phyloP scores from a whole-genome alignment of 2,113 vertebrate genomes.

The Pseudorasbora parva region DNA sequence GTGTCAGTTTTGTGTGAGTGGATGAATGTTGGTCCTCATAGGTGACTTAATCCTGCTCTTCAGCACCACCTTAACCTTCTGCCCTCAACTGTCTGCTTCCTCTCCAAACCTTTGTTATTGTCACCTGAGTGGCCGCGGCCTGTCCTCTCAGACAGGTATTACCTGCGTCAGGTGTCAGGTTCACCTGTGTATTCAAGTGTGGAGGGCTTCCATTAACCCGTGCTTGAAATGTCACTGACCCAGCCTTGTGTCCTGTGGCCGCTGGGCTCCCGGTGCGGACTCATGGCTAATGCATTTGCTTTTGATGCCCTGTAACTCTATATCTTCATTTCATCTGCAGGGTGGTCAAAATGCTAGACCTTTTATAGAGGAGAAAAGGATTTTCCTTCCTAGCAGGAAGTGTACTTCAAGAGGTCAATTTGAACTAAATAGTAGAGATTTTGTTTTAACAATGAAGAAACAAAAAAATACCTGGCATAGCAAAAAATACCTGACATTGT shows the following conservation, averaged over 20 bases:
- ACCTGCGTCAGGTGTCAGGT: conserved; percentile 52
- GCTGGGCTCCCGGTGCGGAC: neutral
- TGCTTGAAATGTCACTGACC: conserved; percentile 53
- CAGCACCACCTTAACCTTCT: conserved; percentile 54
- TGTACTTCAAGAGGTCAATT: conserved; percentile 41
- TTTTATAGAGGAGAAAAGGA: conserved; percentile 5
- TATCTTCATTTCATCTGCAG: conserved; percentile 47
- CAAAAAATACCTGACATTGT: conserved; percentile 15
- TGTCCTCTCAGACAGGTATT: conserved; percentile 53
- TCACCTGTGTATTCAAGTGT: conserved; percentile 54
- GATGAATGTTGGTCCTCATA: conserved; percentile 31
- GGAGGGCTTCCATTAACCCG: conserved; percentile 54
- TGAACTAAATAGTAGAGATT: conserved; percentile 23
- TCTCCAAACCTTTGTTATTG: conserved; percentile 53
- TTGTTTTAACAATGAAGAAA: neutral
- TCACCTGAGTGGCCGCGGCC: conserved; percentile 54
- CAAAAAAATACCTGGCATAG: conserved; percentile 7
- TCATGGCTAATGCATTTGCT: conserved; percentile 40
- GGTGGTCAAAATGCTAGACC: conserved; percentile 27
- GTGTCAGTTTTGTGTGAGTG: neutral
- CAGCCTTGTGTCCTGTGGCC: conserved; percentile 40
- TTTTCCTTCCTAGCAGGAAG: conserved; percentile 41
- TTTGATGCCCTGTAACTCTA: conserved; percentile 56
- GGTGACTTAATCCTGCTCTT: conserved; percentile 53
- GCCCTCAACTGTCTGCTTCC: conserved; percentile 35